Conservation (phyloP, 2,797 vertebrate species). For the Phataginus tetradactyla region DNA sequence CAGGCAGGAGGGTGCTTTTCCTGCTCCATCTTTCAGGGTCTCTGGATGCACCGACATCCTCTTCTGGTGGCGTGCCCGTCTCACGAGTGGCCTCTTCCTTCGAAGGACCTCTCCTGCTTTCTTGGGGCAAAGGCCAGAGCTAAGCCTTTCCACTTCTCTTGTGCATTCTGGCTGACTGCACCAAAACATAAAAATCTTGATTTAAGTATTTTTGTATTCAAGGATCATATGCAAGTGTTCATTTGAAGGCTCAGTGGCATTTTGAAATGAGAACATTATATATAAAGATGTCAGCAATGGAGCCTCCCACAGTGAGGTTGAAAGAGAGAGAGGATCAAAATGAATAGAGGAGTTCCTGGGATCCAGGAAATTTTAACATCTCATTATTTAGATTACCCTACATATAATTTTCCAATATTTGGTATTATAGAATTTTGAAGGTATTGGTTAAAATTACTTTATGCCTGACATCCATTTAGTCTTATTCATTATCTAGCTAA, state of each 20-base stretch:
- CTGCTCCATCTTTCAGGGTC: not conserved
- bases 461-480: conserved; percentile 85
- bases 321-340: conserved; percentile 90
- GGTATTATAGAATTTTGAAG: conserved; percentile 84
- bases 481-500: conserved; percentile 86
- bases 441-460: conserved; percentile 86
- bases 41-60: fast-evolving
- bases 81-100: conserved; percentile 35
- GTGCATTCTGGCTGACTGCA: conserved; percentile 83
- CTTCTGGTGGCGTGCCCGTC: fast-evolving
- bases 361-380: conserved; percentile 91
- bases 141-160: conserved; percentile 76
- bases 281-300: conserved; percentile 91
- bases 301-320: conserved; percentile 90
- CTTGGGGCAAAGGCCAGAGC: conserved; percentile 66
- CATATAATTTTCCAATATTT: conserved; percentile 89
- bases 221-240: conserved; percentile 90
- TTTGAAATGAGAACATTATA: conserved; percentile 92
- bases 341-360: conserved; percentile 89
- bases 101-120: conserved; percentile 56
- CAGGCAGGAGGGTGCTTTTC: not conserved
- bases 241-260: conserved; percentile 92
- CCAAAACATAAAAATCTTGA: conserved; percentile 91
- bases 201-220: conserved; percentile 90
- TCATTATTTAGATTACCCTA: conserved; percentile 90